Conservation (phyloP, 2,888 invertebrate species). For the Tachina fera region DNA sequence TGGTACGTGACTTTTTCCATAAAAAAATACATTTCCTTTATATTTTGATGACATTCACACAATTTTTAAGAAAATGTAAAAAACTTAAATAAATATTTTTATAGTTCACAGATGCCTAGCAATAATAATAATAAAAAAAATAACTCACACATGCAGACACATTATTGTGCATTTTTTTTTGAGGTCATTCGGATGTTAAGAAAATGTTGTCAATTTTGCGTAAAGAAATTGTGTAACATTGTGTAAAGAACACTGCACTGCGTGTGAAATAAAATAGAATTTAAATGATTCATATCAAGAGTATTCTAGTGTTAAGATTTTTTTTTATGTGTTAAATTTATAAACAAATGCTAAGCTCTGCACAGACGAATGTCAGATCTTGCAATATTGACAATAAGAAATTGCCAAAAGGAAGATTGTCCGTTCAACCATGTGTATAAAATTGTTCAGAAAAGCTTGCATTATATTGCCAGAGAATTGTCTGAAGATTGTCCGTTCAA, state of each 20-base stretch:
- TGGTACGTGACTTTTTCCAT: constrained; percentile 68
- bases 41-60: constrained; percentile 25
- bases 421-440: too few species aligned
- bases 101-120: constrained; percentile 64
- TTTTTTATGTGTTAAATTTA: not conserved
- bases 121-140: not conserved
- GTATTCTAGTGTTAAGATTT: not conserved
- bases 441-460: too few species aligned
- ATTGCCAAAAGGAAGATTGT: too few species aligned
- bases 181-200: constrained; percentile 29
- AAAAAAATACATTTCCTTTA: constrained; percentile 39
- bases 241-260: not conserved
- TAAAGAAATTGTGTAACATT: constrained; percentile 32
- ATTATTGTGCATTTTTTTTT: not conserved
- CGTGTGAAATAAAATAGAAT: constrained; percentile 27
- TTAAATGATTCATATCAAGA: constrained; percentile 11
- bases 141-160: not conserved
- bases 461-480: too few species aligned
- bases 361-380: too few species aligned
- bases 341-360: too few species aligned
- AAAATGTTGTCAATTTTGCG: constrained; percentile 38
- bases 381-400: too few species aligned
- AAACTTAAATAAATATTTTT: constrained; percentile 66
- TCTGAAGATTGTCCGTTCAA: too few species aligned
- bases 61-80: constrained; percentile 11